These are phyloP conservation scores for Nymphalis io DNA, from an alignment of 1,140 invertebrate genomes.

Conservation along the genomic window DNA sequence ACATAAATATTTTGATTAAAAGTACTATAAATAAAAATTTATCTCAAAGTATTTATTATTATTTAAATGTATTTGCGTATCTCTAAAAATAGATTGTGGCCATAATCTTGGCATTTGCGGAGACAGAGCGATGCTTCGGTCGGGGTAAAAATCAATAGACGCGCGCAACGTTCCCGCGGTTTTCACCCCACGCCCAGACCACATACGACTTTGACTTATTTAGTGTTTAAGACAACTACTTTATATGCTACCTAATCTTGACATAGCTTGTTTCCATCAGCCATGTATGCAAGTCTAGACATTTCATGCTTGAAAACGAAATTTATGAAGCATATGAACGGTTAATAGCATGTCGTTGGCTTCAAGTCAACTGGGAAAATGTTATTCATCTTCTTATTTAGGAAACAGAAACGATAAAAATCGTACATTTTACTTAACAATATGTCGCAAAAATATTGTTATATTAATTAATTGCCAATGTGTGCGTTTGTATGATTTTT, in stretches of 20 bases:
- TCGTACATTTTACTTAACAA: neutral
- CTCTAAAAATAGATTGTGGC: slow-evolving; percentile 31
- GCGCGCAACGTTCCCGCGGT: slow-evolving; percentile 55
- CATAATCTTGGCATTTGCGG: slow-evolving; percentile 55
- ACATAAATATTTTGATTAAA: too few species aligned
- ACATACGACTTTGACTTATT: slow-evolving; percentile 50
- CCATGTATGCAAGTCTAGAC: slow-evolving; percentile 24
- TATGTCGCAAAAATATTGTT: neutral
- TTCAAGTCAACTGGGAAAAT: slow-evolving; percentile 10
- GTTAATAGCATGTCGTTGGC: slow-evolving; percentile 9
- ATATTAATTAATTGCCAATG: too few species aligned
- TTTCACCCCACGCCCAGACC: slow-evolving; percentile 29
- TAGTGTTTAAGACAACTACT: slow-evolving; percentile 37
- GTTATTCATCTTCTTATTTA: neutral
- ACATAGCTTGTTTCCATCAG: slow-evolving; percentile 12
- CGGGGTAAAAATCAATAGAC: slow-evolving; percentile 69
- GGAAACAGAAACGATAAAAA: too few species aligned
- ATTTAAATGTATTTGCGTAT: slow-evolving; percentile 1
- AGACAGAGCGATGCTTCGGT: slow-evolving; percentile 45
- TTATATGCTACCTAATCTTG: slow-evolving; percentile 33
- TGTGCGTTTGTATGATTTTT: too few species aligned
- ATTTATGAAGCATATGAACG: slow-evolving; percentile 11
- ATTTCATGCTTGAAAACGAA: slow-evolving; percentile 14
- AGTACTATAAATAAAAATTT: neutral
- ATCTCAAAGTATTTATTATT: neutral